Evolutionary conservation across 2,888 invertebrate genomes (phyloP), one percentile per base, ranked within the genome.

Genomic region (Azorinus chamasolen): DNA sequence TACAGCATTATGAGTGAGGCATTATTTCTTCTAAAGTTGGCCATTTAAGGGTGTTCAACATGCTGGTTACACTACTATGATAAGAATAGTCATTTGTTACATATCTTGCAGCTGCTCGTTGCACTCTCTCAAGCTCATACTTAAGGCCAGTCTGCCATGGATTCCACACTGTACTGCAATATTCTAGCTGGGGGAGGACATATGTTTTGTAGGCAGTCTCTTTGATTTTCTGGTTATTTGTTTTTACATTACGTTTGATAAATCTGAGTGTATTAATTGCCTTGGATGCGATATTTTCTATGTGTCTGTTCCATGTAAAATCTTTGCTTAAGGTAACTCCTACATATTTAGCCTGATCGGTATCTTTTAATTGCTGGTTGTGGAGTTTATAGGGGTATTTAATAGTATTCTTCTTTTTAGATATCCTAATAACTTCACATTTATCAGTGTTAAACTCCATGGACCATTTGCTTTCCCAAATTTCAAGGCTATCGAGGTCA

Each of bases 51-150:
- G 20, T 24, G 10, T 51, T 18, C 4, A 51, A 16, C 62, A 63
- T 53, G 20, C 12, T 14, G 25, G 51, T 51, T 14, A 63, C 62
- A 39, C 62, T 62, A 18, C 51, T 64, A n/a, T 37, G 37, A 18
- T 18, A 25, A 43, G 8, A 18, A 41, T 54, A 45, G 27, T 27
- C 32, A 64, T 54, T 43, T 4, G n/a, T 27, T 1, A 53, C 54
- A 54, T 53, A 64, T 54, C 45, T 53, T 24, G 63, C 63, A 18
- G 63, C 63, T 27, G 39, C 50, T 50, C 62, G 32, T 50, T 51
- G 62, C 12, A 62, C 51, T 37, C 39, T 62, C n/a, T 62, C 63
- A 12, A 54, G 16, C 18, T 53, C 53, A 45, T 43, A 6, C 1
- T 1, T 43, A 18, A 43, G 45, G 14, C 16, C 25, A 43, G 53